Percentiles rank a stretch among this genome's conserved stretches.
Conservation (phyloP, 2,113 vertebrate genomes). For the Nannospalax galili region DNA sequence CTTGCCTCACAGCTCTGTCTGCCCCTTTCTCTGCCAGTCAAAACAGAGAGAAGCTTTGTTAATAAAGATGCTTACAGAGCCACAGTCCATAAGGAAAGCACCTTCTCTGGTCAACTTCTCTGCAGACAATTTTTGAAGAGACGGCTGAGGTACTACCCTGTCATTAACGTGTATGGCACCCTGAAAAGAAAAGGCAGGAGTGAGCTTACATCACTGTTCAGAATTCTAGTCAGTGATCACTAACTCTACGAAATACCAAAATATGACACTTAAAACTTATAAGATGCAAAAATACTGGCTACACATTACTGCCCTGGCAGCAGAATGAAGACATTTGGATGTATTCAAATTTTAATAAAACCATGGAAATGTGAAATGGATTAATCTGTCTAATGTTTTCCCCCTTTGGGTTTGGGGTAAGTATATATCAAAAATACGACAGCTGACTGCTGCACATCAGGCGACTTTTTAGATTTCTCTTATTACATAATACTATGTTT, state of each 20-base stretch:
- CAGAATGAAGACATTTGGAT: conserved; percentile 6
- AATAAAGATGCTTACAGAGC: conserved; percentile 88
- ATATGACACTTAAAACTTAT: not conserved
- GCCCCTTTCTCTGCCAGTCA: not conserved
- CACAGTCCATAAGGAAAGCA: conserved; percentile 97
- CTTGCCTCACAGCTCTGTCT: not conserved
- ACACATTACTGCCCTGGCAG: not conserved
- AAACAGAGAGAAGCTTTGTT: not conserved
- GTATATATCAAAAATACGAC: not conserved
- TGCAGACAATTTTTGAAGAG: conserved; percentile 93
- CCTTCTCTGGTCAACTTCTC: conserved; percentile 95
- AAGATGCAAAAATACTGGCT: not conserved
- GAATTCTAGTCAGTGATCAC: not conserved
- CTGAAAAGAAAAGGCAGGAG: conserved; percentile 82
- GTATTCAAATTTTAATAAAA: conserved; percentile 13
- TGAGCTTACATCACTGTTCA: not conserved
- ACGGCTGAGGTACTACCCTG: conserved; percentile 93
- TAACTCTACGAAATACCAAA: not conserved
- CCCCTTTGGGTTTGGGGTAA: not conserved
- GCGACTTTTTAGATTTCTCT: not conserved
- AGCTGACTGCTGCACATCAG: not conserved
- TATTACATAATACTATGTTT: not conserved
- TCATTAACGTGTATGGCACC: conserved; percentile 94
- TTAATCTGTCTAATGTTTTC: not conserved
- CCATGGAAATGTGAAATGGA: not conserved